Evolutionary conservation across 1,140 invertebrate genomes (phyloP), one percentile per base, ranked within the genome.

Genomic region (Geopemphigus sp.): DNA sequence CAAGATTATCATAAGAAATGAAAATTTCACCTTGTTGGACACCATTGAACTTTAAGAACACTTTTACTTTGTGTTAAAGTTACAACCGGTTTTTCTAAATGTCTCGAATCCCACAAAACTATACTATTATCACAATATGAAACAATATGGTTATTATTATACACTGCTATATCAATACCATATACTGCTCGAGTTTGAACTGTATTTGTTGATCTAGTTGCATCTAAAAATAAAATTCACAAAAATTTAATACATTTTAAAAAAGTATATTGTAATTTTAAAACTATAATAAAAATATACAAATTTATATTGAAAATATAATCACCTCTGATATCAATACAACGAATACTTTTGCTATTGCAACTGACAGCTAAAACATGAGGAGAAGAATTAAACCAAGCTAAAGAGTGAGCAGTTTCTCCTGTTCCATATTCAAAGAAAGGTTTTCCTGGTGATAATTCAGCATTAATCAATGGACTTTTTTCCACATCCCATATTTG

Each of bases 261-360:
- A 19, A 29, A 57, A 24, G 22, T 10, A 57, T 17, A 19, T 61
- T 4, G 15, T 66, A 22, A 22, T 45, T 5, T 66, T 39, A 64
- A 64, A 63, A 11, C 29, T 32, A 63, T 8, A 39, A 14, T 64
- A n/a, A 17, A n/a, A n/a, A 64, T 8, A 22, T 22, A 50, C 24
- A 12, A 45, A n/a, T n/a, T n/a, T n/a, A n/a, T n/a, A n/a, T n/a
- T n/a, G n/a, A n/a, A n/a, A n/a, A n/a, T n/a, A 22, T 22, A 24
- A 47, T 80, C 87, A 96, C 95, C 95, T 90, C 95, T 88, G 0
- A 97, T 88, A 86, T 98, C 96, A 85, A 94, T 93, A n/a, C 98
- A 88, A 86, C 94, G 94, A 10, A 98, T 90, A 82, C 92, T 90
- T 83, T 96, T 97, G 81, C 92, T 90, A 86, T 95, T 97, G 87